phyloP scores from a whole-genome alignment of 2,113 vertebrate species.

The Apus apus region DNA sequence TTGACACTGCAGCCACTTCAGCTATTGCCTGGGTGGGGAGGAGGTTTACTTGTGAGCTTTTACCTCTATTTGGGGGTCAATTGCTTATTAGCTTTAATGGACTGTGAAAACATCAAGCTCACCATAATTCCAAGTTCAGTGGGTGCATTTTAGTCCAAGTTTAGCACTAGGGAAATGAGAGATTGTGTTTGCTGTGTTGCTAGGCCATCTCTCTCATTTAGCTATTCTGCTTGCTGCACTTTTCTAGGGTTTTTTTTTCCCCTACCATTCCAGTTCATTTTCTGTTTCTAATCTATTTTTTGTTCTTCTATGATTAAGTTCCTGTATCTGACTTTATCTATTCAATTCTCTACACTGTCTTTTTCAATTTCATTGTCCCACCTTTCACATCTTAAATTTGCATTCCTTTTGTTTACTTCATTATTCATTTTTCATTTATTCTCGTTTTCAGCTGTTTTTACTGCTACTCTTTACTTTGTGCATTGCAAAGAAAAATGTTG shows the following conservation, averaged over 20 bases:
- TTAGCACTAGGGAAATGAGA: neutral
- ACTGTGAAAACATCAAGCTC: neutral
- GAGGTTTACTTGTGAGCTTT: neutral
- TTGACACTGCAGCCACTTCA: neutral
- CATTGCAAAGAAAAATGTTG: neutral
- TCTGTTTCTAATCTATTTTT: conserved; percentile 40
- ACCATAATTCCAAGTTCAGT: neutral
- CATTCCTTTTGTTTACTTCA: conserved; percentile 36
- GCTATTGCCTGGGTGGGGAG: neutral
- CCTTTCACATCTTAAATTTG: conserved; percentile 31
- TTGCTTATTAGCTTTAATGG: neutral
- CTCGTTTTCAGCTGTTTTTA: neutral
- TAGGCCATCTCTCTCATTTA: neutral
- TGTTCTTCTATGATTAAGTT: neutral
- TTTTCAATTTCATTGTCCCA: conserved; percentile 22
- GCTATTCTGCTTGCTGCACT: neutral
- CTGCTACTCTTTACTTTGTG: neutral
- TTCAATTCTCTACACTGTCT: neutral
- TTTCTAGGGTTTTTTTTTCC: neutral
- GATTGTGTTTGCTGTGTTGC: neutral
- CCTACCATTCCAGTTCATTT: neutral
- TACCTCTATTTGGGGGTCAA: neutral
- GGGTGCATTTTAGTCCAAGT: neutral
- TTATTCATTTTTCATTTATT: conserved; percentile 37
- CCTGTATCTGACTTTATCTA: neutral